Base-by-base conservation (phyloP, 2,797 vertebrate species). In the Muscicapa comitata region DNA sequence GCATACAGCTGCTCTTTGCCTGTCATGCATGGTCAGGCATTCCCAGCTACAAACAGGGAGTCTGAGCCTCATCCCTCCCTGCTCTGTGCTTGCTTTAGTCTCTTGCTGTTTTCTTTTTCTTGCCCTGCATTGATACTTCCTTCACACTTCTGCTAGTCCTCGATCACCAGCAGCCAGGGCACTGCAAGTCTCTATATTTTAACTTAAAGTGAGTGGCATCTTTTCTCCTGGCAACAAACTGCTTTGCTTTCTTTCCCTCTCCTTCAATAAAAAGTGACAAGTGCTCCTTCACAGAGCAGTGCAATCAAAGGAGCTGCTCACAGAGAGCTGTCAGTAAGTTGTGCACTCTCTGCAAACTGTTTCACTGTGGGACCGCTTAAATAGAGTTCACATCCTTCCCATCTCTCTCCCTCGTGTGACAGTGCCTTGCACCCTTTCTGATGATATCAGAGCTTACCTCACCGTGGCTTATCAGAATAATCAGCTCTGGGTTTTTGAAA, bases 221-320 rank as follows among this genome's bases (percentile, higher is more conserved):
- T 92, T 81, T 92, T 93, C 94, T 94, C 90, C 95, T 95, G 94
- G 95, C 80, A 96, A 72, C 71, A 48, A 77, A 80, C 47, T 55
- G 71, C 78, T 91, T 95, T 33, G 50, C 86, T 96, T 97, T 91
- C 92, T 97, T 81, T 85, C 48, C 40, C 53, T 72, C 47, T 87
- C 66, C 61, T 68, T 93, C 86, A 51, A 58, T 85, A 61, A 81
- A 78, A 96, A 95, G 73, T 93, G 96, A 97, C 90, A 93, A 89
- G 70, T 53, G 86, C 94, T 95, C 87, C 88, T 92, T 84, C 76
- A 90, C 85, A 80, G 88, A 93, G 68, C 54, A 40, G 85, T 1
- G 8, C 86, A 86, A 85, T 95, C 94, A 96, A 93, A 96, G 94
- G 89, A 67, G 68, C 33, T 1, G 10, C 84, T 88, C 84, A 54